Evolutionary conservation across 2,888 invertebrate species (phyloP), one percentile per base, ranked within the genome.

Genomic region (Dicyrtoma fusca): DNA sequence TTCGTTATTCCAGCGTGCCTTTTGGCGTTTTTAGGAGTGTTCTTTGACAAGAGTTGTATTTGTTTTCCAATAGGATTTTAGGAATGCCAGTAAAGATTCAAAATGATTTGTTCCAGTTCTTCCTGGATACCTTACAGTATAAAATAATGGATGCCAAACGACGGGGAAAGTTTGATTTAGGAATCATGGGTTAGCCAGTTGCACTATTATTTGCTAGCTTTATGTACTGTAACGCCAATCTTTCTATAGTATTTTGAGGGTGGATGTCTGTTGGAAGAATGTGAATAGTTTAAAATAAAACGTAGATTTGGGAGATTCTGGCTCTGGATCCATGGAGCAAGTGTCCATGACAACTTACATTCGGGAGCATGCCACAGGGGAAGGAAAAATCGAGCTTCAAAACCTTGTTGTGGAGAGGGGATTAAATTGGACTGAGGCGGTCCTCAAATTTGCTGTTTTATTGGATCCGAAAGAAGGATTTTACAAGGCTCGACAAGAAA

Each of bases 71-170:
- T 75, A 83, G 89, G 66, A 95, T 99, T 82, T 87, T 99, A 75
- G 99, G 99, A 44, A 94, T 99, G 91, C 95, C 95, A 0, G 98
- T 99, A 4, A 94, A 95, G 65, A 85, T 98, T 66, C 99, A 99
- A 85, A 99, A 99, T 85, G 88, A 94, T 62, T 85, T 99, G 1
- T 99, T 99, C 86, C 92, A 95, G 82, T 99, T 97, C 85, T 99
- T 99, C 85, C 95, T 95, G 0, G 95, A 97, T 82, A 97, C 97
- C 0, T 87, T 99, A 75, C 88, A 91, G 23, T 94, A 95, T 0
- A 93, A 98, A 71, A 91, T 99, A 78, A 88, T 90, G 72, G 93
- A 95, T 84, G 98, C 98, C 75, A 92, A 97, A 83, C 90, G 94
- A 81, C 91, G 92, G 80, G 98, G 98, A 0, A 89, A 95, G 51